phyloP scores from a whole-genome alignment of 1,140 invertebrate species.

The Akabosia matsudoensis region DNA sequence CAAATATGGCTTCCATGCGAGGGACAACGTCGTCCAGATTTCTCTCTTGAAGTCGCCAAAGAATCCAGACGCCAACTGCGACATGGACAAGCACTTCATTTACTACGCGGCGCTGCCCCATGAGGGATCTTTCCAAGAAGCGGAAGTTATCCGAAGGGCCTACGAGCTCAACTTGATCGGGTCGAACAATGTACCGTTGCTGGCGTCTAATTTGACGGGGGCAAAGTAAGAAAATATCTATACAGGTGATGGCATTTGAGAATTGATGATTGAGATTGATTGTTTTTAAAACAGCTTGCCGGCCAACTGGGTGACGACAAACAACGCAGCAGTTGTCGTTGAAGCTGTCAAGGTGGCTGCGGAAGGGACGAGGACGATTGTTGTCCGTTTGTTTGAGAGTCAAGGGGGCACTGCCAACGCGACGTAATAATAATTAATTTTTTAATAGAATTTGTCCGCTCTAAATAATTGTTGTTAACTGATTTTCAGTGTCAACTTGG shows the following conservation, averaged over 20 bases:
- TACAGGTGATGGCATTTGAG: background rate
- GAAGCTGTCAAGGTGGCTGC: constrained; percentile 52
- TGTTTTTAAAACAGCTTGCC: background rate
- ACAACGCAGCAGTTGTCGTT: constrained; percentile 50
- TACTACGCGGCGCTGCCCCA: constrained; percentile 57
- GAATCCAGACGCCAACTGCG: constrained; percentile 54
- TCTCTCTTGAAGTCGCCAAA: constrained; percentile 57
- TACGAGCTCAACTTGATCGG: constrained; percentile 16
- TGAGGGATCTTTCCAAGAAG: constrained; percentile 43
- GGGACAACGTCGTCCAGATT: constrained; percentile 52
- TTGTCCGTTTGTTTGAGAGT: constrained; percentile 52
- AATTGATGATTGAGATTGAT: background rate
- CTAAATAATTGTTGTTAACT: constrained; percentile 7
- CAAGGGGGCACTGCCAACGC: constrained; percentile 49
- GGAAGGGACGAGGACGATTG: constrained; percentile 27
- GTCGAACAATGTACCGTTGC: background rate
- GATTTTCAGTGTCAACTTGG: constrained; percentile 42
- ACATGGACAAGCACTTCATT: constrained; percentile 56
- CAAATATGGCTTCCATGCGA: constrained; percentile 57
- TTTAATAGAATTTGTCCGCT: background rate
- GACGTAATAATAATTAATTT: constrained; percentile 33
- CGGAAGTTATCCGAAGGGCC: constrained; percentile 29
- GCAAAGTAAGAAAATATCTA: background rate
- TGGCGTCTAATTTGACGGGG: background rate
- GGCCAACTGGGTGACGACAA: constrained; percentile 30